phyloP scores from a whole-genome alignment of 2,113 vertebrate species.

The Tupaia chinensis region DNA sequence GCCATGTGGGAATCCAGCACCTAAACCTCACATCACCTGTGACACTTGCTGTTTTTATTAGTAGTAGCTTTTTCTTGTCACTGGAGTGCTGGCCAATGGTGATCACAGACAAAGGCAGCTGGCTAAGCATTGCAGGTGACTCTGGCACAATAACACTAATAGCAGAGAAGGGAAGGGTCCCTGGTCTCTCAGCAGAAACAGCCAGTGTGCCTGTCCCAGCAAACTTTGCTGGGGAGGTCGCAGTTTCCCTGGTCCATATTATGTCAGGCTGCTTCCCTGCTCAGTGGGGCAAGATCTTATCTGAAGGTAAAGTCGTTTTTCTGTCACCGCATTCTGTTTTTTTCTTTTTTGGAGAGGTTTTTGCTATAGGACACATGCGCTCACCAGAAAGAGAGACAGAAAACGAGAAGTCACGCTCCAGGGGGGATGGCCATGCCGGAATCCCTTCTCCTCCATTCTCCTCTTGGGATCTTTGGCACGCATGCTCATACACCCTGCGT shows the following conservation, averaged over 20 bases:
- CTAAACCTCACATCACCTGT: too few species aligned
- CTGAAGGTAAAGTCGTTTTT: not conserved
- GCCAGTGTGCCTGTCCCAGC: not conserved
- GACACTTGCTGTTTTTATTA: not conserved
- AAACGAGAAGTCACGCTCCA: too few species aligned
- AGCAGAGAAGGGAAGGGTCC: not conserved
- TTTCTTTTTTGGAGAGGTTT: too few species aligned
- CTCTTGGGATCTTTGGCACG: too few species aligned
- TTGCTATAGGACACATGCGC: too few species aligned
- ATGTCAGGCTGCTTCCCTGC: not conserved
- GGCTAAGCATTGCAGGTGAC: not conserved
- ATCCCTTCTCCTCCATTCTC: too few species aligned
- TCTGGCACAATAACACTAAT: not conserved
- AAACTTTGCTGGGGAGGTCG: not conserved
- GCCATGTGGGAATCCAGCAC: too few species aligned
- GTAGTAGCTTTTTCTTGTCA: not conserved
- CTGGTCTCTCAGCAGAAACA: not conserved
- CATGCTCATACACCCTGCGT: too few species aligned
- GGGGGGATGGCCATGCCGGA: too few species aligned
- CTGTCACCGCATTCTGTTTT: not conserved
- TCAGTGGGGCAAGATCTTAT: not conserved
- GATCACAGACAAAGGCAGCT: not conserved
- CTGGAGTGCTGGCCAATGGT: not conserved
- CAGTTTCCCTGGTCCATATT: not conserved
- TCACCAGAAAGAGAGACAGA: too few species aligned